Conservation (phyloP, 2,113 vertebrate species). For the Urocitellus parryii region DNA sequence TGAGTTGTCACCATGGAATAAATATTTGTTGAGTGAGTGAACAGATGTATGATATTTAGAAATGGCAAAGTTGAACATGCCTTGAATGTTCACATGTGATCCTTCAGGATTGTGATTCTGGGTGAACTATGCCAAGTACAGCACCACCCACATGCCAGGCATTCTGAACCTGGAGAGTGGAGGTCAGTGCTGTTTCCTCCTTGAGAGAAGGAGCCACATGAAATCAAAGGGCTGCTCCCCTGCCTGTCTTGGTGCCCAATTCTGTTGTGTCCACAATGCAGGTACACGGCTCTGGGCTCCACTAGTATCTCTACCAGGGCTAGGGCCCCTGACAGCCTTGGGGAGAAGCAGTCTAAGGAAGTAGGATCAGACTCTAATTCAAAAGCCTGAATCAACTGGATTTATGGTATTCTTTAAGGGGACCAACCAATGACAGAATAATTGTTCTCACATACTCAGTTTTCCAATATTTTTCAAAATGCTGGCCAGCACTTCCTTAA, state of each 20-base stretch:
- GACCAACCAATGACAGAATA: neutral
- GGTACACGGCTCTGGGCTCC: neutral
- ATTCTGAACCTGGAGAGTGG: neutral
- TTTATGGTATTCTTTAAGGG: neutral
- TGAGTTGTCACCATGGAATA: conserved; percentile 31
- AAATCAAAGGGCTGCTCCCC: neutral
- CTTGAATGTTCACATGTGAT: neutral
- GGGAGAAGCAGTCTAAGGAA: neutral
- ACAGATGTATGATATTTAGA: conserved; percentile 41
- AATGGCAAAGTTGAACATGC: neutral
- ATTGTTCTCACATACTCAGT: conserved; percentile 1
- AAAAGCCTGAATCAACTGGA: neutral
- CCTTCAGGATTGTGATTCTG: neutral
- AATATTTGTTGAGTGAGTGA: neutral
- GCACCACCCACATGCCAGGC: neutral
- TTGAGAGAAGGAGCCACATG: neutral
- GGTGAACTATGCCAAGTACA: neutral
- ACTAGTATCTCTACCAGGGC: neutral
- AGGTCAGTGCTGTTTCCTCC: neutral
- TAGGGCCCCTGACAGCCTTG: neutral
- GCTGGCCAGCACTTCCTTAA: neutral
- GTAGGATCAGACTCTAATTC: neutral
- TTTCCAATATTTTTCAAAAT: neutral
- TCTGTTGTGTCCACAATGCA: neutral
- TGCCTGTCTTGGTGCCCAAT: neutral